Conservation (phyloP, 2,797 vertebrate species). For the Hyperoplus immaculatus region DNA sequence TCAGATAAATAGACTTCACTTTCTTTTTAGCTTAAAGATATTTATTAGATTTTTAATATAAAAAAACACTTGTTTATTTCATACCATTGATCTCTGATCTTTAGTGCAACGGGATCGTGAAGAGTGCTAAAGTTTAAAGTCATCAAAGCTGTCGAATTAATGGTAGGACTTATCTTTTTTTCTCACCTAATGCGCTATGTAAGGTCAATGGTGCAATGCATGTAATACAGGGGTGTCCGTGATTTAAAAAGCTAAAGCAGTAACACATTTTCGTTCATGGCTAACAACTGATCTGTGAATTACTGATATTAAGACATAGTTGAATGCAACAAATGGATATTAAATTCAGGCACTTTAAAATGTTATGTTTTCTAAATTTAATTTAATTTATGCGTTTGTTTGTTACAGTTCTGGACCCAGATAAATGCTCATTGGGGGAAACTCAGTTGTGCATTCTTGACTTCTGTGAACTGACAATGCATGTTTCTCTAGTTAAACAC, state of each 20-base stretch:
- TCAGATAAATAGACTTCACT: slow-evolving; percentile 48
- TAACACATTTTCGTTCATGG: background rate
- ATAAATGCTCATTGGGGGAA: background rate
- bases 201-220: too few species aligned
- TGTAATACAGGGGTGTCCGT: background rate
- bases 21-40: background rate
- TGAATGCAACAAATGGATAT: background rate
- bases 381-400: slow-evolving; percentile 6
- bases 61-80: background rate
- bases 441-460: background rate
- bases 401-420: slow-evolving; percentile 38
- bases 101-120: background rate
- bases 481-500: background rate
- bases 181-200: background rate
- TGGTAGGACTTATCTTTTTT: slow-evolving; percentile 3
- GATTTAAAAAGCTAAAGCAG: background rate
- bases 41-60: background rate
- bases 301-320: background rate
- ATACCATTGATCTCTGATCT: background rate
- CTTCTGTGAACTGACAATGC: background rate
- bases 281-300: background rate
- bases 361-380: background rate
- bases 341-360: background rate
- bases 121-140: background rate
- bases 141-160: background rate